Conservation (phyloP, 2,113 vertebrate species). For the Neolamprologus ventralis region DNA sequence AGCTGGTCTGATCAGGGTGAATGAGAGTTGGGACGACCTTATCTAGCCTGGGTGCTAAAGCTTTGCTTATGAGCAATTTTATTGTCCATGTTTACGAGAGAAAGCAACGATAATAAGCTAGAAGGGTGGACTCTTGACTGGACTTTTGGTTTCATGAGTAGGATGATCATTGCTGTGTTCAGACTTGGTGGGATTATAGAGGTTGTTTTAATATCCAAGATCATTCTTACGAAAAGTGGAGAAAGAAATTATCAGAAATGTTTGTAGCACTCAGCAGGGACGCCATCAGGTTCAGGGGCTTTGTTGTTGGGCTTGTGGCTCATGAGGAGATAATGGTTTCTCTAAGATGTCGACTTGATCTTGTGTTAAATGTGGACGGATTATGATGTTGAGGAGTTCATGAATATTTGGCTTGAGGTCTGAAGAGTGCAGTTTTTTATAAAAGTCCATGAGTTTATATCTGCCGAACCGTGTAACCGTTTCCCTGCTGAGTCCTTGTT, state of each 20-base stretch:
- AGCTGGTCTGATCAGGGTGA: neutral
- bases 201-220: neutral
- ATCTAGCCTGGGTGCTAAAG: neutral
- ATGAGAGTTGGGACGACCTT: neutral
- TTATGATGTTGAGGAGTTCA: neutral
- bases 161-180: neutral
- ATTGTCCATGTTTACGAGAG: neutral
- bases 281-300: neutral
- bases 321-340: neutral
- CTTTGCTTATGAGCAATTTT: neutral
- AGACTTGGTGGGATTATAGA: neutral
- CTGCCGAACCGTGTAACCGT: accelerated
- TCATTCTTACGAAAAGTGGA: neutral
- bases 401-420: neutral
- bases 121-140: neutral
- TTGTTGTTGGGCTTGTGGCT: neutral
- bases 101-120: neutral
- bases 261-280: neutral
- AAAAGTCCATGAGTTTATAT: neutral
- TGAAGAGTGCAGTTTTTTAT: neutral
- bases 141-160: neutral
- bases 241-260: neutral
- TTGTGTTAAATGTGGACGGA: neutral
- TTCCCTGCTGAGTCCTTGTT: neutral
- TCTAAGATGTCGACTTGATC: neutral